Evolutionary conservation across 53 echinoderm and acorn worm species (phyloP).

Genomic region (Mesocentrotus franciscanus): DNA sequence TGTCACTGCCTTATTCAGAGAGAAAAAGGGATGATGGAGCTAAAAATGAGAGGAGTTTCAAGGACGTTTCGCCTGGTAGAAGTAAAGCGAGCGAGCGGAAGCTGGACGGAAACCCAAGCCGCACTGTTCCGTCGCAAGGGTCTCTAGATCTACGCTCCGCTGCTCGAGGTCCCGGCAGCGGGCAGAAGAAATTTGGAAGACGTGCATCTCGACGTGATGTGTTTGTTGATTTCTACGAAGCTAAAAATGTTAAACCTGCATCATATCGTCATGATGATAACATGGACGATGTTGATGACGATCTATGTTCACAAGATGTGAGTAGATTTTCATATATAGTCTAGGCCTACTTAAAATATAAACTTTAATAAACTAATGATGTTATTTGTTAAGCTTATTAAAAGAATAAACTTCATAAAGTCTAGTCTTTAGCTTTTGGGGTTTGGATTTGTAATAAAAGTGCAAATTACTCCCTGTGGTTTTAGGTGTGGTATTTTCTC

Average conservation of each 20-base stretch:
- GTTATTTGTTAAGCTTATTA: too few relatives aligned
- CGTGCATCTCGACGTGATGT: not conserved
- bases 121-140: not conserved
- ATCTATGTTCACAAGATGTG: not conserved
- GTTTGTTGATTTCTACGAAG: constrained; percentile 31
- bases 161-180: not conserved
- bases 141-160: not conserved
- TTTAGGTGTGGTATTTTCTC: too few relatives aligned
- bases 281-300: not conserved
- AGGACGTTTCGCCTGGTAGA: not conserved
- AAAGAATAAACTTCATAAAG: too few relatives aligned
- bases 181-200: not conserved
- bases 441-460: too few relatives aligned
- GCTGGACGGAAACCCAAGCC: not conserved
- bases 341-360: too few relatives aligned
- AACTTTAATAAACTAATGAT: too few relatives aligned
- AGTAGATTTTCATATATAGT: not conserved
- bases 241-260: not conserved
- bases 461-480: too few relatives aligned
- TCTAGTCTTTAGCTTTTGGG: too few relatives aligned
- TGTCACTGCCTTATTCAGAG: not conserved
- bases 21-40: not conserved
- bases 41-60: constrained; percentile 4
- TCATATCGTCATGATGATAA: constrained; percentile 3
- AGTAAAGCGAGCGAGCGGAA: not conserved